Conservation (phyloP, 2,797 vertebrate genomes). For the Rhinogobio ventralis region DNA sequence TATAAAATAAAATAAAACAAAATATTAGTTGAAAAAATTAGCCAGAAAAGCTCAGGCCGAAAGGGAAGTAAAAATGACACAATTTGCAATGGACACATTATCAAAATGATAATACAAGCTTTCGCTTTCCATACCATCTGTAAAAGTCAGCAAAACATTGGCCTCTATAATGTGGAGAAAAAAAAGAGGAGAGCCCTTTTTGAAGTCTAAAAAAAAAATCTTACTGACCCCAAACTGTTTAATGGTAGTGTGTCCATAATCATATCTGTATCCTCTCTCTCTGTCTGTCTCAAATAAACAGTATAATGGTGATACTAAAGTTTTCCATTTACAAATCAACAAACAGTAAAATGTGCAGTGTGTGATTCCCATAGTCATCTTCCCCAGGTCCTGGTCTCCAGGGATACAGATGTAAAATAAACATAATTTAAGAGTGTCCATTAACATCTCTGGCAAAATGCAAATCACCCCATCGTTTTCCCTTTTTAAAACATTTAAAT, state of each 20-base stretch:
- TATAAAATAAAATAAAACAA: no score
- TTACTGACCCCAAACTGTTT: no score
- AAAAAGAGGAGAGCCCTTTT: no score
- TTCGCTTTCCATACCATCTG: no score
- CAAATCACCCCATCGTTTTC: conserved; percentile 24
- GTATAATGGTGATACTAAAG: neutral
- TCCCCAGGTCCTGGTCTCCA: conserved; percentile 1
- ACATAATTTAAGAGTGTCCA: conserved; percentile 14
- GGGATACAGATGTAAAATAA: conserved; percentile 1
- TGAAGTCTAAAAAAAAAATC: no score
- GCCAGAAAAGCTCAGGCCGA: no score
- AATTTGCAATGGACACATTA: no score
- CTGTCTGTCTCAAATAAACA: neutral
- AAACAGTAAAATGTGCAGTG: neutral
- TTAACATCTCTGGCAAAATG: neutral
- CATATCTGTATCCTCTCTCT: neutral
- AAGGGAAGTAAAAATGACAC: no score
- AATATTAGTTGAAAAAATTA: no score
- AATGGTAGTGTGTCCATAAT: neutral
- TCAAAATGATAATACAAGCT: no score
- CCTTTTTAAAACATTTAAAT: conserved; percentile 16
- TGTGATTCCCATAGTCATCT: neutral
- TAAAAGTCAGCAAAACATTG: no score
- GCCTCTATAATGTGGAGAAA: no score
- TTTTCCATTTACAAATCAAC: conserved; percentile 4